Base-by-base conservation (phyloP, 1,140 invertebrate genomes). In the Caerostris extrusa region DNA sequence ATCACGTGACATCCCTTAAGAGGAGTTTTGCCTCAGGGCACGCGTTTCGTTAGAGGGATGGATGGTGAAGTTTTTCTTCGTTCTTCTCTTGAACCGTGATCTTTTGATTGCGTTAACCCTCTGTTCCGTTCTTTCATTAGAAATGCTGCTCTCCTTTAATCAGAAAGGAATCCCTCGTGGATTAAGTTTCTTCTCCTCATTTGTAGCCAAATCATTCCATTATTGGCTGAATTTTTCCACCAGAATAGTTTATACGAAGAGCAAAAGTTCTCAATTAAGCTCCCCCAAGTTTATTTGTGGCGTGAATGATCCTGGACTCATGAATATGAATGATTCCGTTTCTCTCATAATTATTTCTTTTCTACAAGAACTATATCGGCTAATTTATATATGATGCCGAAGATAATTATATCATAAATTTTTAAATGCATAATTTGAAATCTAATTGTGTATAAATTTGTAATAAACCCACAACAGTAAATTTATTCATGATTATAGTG, bases 111-210 rank as follows among this genome's bases (percentile, higher is more conserved):
- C 57, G 82, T 85, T 85, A 85, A 57, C 55, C 82, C n/a, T 19
- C 57, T 81, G 34, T 81, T 81, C 53, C 77, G 19, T 55, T 55
- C 17, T 85, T n/a, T 85, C 82, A 85, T 85, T 85, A 85, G 82
- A 85, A 85, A 85, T 85, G 17, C 82, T 19, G 17, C 19, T 8
- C 5, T 19, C 82, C 82, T 85, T 85, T 85, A 85, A 85, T 85
- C 82, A 85, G 57, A 17, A 85, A 58, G 82, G 57, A 57, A 85
- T 57, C 17, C 57, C 71, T 77, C 34, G 71, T 77, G 71, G 50
- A 12, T 77, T 8, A 8, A 12, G 10, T 77, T 77, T 50, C 69
- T 34, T 50, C 69, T 77, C 8, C 71, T 77, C 71, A 50, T 53
- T 53, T 77, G 71, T 77, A 77, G 71, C 71, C 34, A 77, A 77